Evolutionary conservation across 2,888 invertebrate species (phyloP).

Genomic region (Eristalis arbustorum): DNA sequence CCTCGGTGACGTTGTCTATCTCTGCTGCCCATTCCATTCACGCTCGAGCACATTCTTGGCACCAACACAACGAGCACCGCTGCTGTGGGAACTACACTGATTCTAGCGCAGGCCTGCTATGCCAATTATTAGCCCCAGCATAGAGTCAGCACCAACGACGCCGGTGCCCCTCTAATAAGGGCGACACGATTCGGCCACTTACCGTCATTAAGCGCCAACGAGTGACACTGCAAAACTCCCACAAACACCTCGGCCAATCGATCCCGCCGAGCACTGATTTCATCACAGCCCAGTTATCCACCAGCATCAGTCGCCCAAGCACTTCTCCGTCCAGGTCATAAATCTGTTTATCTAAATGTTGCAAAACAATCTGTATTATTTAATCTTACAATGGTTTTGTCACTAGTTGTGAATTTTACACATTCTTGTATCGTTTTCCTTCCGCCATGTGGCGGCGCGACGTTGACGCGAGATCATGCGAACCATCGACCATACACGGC

Average conservation of each 20-base stretch:
- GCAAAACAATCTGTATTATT: constrained; percentile 59
- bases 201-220: constrained; percentile 1
- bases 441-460: constrained; percentile 35
- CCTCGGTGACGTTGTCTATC: background rate
- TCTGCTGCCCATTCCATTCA: background rate
- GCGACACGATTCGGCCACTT: constrained; percentile 20
- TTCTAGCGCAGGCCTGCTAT: constrained; percentile 3
- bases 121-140: constrained; percentile 28
- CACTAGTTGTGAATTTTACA: constrained; percentile 65
- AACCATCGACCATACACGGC: constrained; percentile 17
- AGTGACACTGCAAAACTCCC: constrained; percentile 6
- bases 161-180: constrained; percentile 34
- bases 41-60: background rate
- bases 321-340: constrained; percentile 26
- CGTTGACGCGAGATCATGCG: constrained; percentile 12
- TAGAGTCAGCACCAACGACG: constrained; percentile 20
- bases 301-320: background rate
- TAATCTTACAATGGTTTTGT: constrained; percentile 68
- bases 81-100: constrained; percentile 16
- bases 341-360: constrained; percentile 61
- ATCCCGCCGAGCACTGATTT: constrained; percentile 40
- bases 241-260: constrained; percentile 31
- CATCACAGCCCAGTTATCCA: constrained; percentile 18
- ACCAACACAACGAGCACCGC: background rate
- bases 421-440: constrained; percentile 56